Conservation (phyloP, 2,888 invertebrate species). For the Chirona hameri region DNA sequence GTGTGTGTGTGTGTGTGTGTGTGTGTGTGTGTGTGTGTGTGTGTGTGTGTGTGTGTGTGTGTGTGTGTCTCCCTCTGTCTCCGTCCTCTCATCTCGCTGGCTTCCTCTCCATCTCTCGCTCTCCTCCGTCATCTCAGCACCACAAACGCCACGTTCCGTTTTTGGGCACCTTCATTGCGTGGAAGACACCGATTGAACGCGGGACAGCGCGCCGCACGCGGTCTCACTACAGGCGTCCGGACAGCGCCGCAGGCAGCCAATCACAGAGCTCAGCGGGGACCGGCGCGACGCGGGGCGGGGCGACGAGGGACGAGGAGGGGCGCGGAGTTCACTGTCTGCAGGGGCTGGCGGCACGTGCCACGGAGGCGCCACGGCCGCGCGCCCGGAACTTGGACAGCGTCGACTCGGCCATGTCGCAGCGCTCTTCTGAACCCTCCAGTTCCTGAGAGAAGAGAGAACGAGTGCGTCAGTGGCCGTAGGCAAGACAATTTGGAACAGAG, state of each 20-base stretch:
- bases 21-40: no score
- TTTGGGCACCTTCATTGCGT: background rate
- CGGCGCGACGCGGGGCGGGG: background rate
- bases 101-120: background rate
- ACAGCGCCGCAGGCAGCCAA: background rate
- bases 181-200: background rate
- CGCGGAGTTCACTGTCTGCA: background rate
- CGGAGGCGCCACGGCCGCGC: constrained; percentile 87
- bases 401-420: constrained; percentile 94
- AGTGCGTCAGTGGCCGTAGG: no score
- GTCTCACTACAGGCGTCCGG: background rate
- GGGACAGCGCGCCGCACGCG: background rate
- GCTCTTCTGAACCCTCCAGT: constrained; percentile 93
- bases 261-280: background rate
- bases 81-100: background rate
- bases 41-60: no score
- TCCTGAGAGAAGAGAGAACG: constrained; percentile 50
- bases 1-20: no score
- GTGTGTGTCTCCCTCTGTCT: background rate
- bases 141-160: background rate
- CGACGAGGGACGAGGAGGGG: background rate
- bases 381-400: constrained; percentile 96
- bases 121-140: background rate
- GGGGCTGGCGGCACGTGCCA: constrained; percentile 47
- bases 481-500: background rate